Percentiles rank a stretch among this genome's conserved stretches.
Evolutionary conservation across 2,888 invertebrate species (phyloP).

Genomic region (Mesochorus sp.): DNA sequence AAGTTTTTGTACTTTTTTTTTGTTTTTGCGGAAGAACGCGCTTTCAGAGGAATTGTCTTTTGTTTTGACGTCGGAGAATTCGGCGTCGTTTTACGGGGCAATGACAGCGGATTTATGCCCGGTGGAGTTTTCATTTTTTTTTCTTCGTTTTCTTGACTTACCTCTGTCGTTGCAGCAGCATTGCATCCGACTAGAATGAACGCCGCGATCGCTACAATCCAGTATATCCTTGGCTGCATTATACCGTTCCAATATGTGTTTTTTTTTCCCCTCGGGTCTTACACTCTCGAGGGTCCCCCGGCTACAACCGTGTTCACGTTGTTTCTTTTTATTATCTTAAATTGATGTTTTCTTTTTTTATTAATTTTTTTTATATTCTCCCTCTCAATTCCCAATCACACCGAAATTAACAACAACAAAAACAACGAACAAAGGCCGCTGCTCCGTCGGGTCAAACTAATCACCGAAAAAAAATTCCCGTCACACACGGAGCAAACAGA

Average conservation of each 20-base stretch:
- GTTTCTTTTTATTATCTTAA: slow-evolving; percentile 13
- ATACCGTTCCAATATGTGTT: slow-evolving; percentile 57
- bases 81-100: background rate
- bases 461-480: slow-evolving; percentile 48
- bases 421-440: slow-evolving; percentile 51
- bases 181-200: slow-evolving; percentile 89
- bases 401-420: slow-evolving; percentile 60
- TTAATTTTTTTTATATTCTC: background rate
- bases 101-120: background rate
- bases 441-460: slow-evolving; percentile 57
- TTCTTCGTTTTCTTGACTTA: slow-evolving; percentile 82
- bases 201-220: slow-evolving; percentile 88
- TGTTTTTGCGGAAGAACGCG: too few species aligned
- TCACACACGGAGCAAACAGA: slow-evolving; percentile 74
- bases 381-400: slow-evolving; percentile 45
- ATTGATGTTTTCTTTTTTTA: background rate
- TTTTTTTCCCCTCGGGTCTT: slow-evolving; percentile 59
- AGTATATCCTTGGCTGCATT: slow-evolving; percentile 90
- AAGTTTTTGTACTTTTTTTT: too few species aligned
- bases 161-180: slow-evolving; percentile 86
- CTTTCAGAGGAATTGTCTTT: too few species aligned
- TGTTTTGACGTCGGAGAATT: too few species aligned
- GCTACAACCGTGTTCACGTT: slow-evolving; percentile 17
- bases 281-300: slow-evolving; percentile 62
- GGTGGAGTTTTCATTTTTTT: background rate